Evolutionary conservation across 2,797 vertebrate species (phyloP).

Genomic region (Clamator glandarius): DNA sequence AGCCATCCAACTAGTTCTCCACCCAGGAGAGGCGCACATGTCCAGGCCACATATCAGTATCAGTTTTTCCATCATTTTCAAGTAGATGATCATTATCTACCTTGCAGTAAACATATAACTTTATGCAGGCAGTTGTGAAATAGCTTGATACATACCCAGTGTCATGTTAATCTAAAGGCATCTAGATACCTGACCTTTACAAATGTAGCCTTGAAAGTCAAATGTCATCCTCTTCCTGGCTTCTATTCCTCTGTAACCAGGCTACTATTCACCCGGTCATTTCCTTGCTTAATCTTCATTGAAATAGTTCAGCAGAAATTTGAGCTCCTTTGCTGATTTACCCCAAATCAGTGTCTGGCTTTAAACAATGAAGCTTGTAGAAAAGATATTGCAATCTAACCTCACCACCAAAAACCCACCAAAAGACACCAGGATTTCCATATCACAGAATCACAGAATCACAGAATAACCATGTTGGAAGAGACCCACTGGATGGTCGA

Average conservation of each 20-base stretch:
- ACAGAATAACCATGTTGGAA: too few relatives aligned
- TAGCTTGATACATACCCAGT: not conserved
- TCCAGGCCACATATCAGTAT: not conserved
- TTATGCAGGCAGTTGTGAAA: not conserved
- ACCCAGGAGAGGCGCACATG: too few relatives aligned
- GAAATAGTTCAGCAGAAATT: not conserved
- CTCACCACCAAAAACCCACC: not conserved
- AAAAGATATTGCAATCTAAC: not conserved
- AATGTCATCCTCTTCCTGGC: not conserved
- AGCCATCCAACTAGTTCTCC: too few relatives aligned
- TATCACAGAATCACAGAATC: too few relatives aligned
- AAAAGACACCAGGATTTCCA: not conserved
- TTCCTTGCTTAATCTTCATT: not conserved
- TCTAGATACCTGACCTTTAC: not conserved
- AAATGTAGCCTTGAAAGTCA: constrained; percentile 4
- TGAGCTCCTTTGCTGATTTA: not conserved
- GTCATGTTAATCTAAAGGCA: not conserved
- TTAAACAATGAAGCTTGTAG: not conserved
- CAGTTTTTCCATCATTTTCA: not conserved
- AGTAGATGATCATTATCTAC: not conserved
- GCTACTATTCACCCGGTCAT: not conserved
- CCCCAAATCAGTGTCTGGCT: not conserved
- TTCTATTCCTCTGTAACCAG: not conserved
- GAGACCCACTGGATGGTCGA: too few relatives aligned
- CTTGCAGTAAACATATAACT: not conserved